Percentiles rank a stretch among this genome's conserved stretches.
Evolutionary conservation across 2,113 vertebrate species (phyloP).

Genomic region (Corythaeola cristata): DNA sequence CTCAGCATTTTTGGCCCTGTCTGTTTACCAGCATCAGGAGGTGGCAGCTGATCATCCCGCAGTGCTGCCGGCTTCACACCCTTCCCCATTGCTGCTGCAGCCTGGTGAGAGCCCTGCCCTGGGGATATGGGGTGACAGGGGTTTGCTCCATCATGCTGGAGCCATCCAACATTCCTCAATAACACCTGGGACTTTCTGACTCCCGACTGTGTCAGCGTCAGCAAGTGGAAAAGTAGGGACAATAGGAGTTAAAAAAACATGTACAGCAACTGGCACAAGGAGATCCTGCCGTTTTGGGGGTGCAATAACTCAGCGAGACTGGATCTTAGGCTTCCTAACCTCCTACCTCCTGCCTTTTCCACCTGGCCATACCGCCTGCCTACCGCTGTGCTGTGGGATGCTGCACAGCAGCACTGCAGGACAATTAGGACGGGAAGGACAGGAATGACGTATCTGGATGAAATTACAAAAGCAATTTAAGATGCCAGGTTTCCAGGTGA

Average conservation of each 20-base stretch:
- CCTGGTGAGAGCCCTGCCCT: neutral
- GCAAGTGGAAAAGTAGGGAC: neutral
- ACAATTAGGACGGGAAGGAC: neutral
- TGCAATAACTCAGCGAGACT: neutral
- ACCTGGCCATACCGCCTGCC: neutral
- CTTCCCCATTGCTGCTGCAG: neutral
- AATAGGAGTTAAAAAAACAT: neutral
- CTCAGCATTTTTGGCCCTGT: neutral
- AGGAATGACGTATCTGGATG: neutral
- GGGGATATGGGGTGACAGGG: neutral
- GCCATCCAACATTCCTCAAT: neutral
- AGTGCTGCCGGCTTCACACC: neutral
- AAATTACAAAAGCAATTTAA: neutral
- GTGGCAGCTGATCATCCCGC: neutral
- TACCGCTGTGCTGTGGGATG: neutral
- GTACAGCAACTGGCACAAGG: neutral
- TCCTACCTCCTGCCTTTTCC: neutral
- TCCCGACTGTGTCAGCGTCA: neutral
- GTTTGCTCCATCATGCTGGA: neutral
- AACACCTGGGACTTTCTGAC: neutral
- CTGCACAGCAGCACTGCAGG: neutral
- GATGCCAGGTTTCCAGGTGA: neutral
- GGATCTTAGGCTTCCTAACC: neutral
- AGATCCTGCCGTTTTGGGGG: neutral
- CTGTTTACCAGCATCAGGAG: neutral